Evolutionary conservation across 2,888 invertebrate species (phyloP), one percentile per base, ranked within the genome.

Genomic region (Synergus japonicus): DNA sequence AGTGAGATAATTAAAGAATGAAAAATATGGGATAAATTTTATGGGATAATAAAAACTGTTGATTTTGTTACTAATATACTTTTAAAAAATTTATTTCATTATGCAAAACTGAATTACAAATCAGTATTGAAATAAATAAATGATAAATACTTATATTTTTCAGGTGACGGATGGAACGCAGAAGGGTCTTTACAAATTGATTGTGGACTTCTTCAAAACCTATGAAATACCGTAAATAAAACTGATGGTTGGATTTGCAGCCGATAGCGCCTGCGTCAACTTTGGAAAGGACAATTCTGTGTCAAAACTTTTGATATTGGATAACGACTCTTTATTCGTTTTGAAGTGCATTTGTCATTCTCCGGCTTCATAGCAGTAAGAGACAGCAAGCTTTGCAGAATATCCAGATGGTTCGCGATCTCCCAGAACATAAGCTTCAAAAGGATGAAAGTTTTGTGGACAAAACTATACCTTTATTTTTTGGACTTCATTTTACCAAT

Each of bases 231-330:
- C 78, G 5, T 79, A 77, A 44, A 79, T 78, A 43, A 7, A 41
- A 13, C 79, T 80, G 63, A 84, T 91, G 84, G 87, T 91, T 67
- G 90, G 90, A 2, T 91, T 91, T 84, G 90, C 88, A 43, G 86
- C 89, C 7, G 91, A 92, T 86, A 90, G 91, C 15, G 90, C 91
- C 3, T 90, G 86, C 84, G 87, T 86, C 1, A 91, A 91, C 90
- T 87, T 89, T 82, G 90, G 89, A 5, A 63, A 66, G 29, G 80
- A 86, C 54, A 83, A 90, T 85, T 91, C 89, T 12, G 83, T 91
- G 12, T 78, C 83, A 22, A 18, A 82, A 86, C 43, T 86, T 91
- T 41, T 84, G 85, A 84, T 79, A 81, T 76, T 89, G 90, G 46
- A 84, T 89, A 18, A 88, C 89, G 22, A 29, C 87, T 81, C 82